Evolutionary conservation across 2,888 invertebrate species (phyloP).

Genomic region (Neoascia interrupta): DNA sequence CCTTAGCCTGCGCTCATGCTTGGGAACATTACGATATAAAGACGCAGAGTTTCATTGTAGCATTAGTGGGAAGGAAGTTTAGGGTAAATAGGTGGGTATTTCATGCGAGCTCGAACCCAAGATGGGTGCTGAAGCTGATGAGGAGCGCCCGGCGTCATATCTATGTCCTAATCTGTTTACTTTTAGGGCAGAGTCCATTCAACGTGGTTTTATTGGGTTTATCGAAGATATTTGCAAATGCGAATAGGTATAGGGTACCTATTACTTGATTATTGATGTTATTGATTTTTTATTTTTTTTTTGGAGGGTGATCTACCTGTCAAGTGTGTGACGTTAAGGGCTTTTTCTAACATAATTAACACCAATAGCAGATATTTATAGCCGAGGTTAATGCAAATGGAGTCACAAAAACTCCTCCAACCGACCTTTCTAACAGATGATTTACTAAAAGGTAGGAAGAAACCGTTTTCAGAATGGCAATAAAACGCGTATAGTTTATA

Average conservation of each 20-base stretch:
- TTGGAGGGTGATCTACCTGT: no score
- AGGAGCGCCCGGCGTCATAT: constrained; percentile 28
- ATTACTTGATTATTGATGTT: constrained; percentile 17
- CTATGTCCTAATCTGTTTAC: constrained; percentile 57
- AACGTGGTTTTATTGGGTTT: constrained; percentile 42
- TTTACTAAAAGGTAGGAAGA: no score
- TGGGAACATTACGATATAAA: no score
- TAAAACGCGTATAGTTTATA: no score
- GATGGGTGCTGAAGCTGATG: constrained; percentile 43
- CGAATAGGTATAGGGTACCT: constrained; percentile 26
- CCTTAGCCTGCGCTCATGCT: constrained; percentile 2
- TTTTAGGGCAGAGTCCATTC: constrained; percentile 50
- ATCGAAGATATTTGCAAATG: constrained; percentile 37
- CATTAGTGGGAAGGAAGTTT: constrained; percentile 36
- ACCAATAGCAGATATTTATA: no score
- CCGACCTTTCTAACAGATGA: no score
- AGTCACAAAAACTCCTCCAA: no score
- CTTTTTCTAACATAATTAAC: no score
- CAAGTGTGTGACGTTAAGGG: no score
- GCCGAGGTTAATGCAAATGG: no score
- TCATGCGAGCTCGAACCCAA: constrained; percentile 28
- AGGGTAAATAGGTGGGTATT: constrained; percentile 37
- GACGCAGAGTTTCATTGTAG: constrained; percentile 22
- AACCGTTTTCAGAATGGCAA: no score
- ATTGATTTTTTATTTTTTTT: no score